Evolutionary conservation across 2,888 invertebrate species (phyloP).

Genomic region (Spodoptera littoralis): DNA sequence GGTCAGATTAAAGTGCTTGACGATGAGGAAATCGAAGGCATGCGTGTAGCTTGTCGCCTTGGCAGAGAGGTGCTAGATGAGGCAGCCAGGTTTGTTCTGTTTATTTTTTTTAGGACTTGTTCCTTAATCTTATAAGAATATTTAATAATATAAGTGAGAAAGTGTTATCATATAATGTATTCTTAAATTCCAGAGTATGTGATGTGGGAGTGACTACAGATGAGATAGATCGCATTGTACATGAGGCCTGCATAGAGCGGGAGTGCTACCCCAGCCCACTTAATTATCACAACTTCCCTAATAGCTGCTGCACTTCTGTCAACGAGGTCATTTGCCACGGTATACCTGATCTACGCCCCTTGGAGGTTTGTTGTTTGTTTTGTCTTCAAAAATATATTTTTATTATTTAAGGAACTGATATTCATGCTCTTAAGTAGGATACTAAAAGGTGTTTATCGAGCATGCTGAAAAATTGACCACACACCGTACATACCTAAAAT

Average conservation of each 20-base stretch:
- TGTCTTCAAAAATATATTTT: too few species aligned
- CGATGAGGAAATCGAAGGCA: slow-evolving; percentile 98
- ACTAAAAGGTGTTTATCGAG: too few species aligned
- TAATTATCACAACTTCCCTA: slow-evolving; percentile 99
- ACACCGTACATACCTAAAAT: too few species aligned
- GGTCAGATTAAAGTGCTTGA: slow-evolving; percentile 95
- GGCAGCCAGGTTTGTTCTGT: slow-evolving; percentile 91
- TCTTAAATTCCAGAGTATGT: slow-evolving; percentile 88
- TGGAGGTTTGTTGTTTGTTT: slow-evolving; percentile 84
- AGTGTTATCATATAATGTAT: too few species aligned
- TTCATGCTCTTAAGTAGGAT: too few species aligned
- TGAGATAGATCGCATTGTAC: slow-evolving; percentile 97
- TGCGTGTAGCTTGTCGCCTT: slow-evolving; percentile 96
- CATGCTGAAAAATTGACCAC: too few species aligned
- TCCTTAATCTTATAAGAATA: too few species aligned
- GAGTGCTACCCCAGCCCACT: slow-evolving; percentile 99
- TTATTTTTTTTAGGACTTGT: not conserved
- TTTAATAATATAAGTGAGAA: too few species aligned
- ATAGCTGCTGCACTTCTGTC: slow-evolving; percentile 98
- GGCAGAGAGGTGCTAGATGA: slow-evolving; percentile 95
- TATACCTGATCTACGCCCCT: slow-evolving; percentile 97
- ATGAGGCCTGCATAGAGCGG: slow-evolving; percentile 95
- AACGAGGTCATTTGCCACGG: slow-evolving; percentile 98
- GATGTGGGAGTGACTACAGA: slow-evolving; percentile 98
- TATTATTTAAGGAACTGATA: too few species aligned